Evolutionary conservation across 2,113 vertebrate species (phyloP).

Genomic region (Miniopterus natalensis): DNA sequence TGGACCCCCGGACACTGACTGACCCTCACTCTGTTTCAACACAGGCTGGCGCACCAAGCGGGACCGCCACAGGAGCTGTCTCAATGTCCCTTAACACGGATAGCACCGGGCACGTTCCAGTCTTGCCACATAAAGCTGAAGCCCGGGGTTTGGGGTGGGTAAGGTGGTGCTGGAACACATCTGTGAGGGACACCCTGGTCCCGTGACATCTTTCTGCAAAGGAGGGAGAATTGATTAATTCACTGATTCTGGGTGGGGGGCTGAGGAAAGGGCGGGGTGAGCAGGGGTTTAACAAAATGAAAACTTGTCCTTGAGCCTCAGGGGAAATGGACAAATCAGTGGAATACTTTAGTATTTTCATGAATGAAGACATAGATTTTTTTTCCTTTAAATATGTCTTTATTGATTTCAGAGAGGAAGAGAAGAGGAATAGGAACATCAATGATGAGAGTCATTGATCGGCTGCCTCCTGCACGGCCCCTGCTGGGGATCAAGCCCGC

Average conservation of each 20-base stretch:
- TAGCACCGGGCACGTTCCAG: neutral
- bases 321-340: neutral
- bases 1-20: neutral
- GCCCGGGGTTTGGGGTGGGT: neutral
- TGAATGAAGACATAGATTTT: neutral
- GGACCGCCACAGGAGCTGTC: neutral
- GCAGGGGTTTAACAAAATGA: neutral
- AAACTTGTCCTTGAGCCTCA: neutral
- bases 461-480: too few species aligned
- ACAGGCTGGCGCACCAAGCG: neutral
- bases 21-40: neutral
- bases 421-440: too few species aligned
- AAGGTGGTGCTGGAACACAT: neutral
- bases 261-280: accelerated
- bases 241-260: neutral
- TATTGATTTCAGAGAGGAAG: too few species aligned
- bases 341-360: neutral
- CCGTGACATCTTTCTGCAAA: neutral
- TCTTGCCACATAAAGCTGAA: neutral
- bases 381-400: too few species aligned
- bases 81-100: neutral
- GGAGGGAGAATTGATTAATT: neutral
- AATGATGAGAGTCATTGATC: too few species aligned
- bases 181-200: neutral
- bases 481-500: too few species aligned